phyloP scores from a whole-genome alignment of 2,797 vertebrate species.

The Brachyrhaphis roseni region DNA sequence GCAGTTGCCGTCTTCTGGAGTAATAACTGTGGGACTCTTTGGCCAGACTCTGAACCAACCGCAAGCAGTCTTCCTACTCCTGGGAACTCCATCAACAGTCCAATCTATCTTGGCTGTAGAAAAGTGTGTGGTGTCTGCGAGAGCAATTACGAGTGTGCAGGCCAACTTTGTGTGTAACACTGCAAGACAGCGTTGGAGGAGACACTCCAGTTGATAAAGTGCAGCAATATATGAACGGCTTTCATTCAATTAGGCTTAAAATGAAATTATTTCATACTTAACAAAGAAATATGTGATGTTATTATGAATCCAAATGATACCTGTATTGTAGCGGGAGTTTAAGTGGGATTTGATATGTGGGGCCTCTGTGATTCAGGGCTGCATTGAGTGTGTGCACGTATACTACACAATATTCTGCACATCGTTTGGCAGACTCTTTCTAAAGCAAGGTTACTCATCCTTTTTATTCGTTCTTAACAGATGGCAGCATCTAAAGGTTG shows the following conservation, averaged over 20 bases:
- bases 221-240: background rate
- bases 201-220: background rate
- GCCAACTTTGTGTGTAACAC: slow-evolving; percentile 11
- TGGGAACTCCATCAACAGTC: slow-evolving; percentile 45
- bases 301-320: slow-evolving; percentile 1
- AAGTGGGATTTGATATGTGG: background rate
- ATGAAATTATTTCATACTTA: slow-evolving; percentile 4
- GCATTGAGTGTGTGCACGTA: background rate
- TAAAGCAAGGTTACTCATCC: slow-evolving; percentile 3
- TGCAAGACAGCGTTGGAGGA: slow-evolving; percentile 18
- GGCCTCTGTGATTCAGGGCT: slow-evolving; percentile 1
- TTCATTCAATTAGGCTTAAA: background rate
- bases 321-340: background rate
- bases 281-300: slow-evolving; percentile 15
- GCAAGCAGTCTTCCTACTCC: slow-evolving; percentile 39
- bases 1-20: slow-evolving; percentile 45
- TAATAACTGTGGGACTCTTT: slow-evolving; percentile 45
- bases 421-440: background rate
- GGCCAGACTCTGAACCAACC: slow-evolving; percentile 36
- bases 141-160: background rate
- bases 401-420: background rate
- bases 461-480: background rate
- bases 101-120: slow-evolving; percentile 43
- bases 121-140: slow-evolving; percentile 13
- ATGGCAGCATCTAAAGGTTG: background rate